These are phyloP conservation scores for Drosophila phalerata DNA, from an alignment of 2,888 invertebrate species.

Conservation along the genomic window DNA sequence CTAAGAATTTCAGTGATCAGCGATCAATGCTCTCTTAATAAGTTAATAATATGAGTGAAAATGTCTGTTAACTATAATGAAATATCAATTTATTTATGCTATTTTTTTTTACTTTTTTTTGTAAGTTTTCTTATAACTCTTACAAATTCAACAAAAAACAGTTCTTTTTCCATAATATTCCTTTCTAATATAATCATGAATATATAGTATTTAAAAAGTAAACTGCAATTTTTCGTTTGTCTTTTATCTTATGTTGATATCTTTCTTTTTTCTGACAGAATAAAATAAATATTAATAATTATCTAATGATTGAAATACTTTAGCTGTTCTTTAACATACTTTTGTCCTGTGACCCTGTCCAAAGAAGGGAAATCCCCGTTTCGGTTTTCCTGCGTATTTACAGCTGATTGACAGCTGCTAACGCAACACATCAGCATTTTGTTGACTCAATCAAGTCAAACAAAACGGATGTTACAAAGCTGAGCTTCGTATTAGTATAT, in stretches of 20 bases:
- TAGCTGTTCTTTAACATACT: neutral
- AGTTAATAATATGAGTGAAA: neutral
- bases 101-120: no score
- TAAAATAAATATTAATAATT: neutral
- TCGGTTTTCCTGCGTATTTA: slow-evolving; percentile 8
- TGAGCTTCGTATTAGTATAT: slow-evolving; percentile 34
- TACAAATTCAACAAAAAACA: neutral
- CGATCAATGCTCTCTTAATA: no score
- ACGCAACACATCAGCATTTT: slow-evolving; percentile 35
- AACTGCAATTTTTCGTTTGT: no score
- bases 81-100: neutral
- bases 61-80: no score
- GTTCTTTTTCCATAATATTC: neutral
- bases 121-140: neutral
- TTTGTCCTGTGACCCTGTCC: neutral
- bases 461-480: slow-evolving; percentile 41
- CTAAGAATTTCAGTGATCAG: no score
- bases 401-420: slow-evolving; percentile 20
- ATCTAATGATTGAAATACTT: neutral
- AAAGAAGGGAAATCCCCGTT: slow-evolving; percentile 11
- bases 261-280: no score
- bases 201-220: no score
- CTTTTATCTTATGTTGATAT: no score
- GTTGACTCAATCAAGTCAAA: slow-evolving; percentile 49
- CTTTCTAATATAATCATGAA: neutral